Percentiles rank a stretch among this genome's conserved stretches.
phyloP scores from a whole-genome alignment of 2,113 vertebrate genomes.

The Neopipo cinnamomea region DNA sequence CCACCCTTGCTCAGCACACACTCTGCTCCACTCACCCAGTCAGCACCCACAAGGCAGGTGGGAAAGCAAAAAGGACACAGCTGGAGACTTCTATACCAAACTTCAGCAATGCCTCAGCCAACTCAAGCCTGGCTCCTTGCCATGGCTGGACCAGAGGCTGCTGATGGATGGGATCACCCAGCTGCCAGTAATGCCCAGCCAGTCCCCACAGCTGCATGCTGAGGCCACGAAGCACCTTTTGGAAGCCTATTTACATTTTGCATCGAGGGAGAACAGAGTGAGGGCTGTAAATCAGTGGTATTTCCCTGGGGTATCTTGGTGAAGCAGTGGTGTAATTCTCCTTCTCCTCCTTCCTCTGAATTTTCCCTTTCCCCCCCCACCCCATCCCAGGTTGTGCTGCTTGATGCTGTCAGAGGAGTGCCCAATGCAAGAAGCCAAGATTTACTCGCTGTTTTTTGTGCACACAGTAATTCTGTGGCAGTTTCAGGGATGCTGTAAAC shows the following conservation, averaged over 20 bases:
- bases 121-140: background rate
- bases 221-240: background rate
- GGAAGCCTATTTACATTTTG: background rate
- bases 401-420: background rate
- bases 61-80: rapidly evolving
- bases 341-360: background rate
- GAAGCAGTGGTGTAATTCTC: background rate
- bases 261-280: background rate
- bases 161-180: background rate
- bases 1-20: background rate
- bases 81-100: background rate
- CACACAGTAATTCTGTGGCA: background rate
- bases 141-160: background rate
- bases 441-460: background rate
- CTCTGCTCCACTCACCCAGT: background rate
- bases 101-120: background rate
- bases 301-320: background rate
- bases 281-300: background rate
- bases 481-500: constrained; percentile 35
- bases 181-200: background rate
- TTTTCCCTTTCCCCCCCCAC: background rate
- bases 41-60: background rate
- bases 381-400: background rate
- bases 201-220: background rate
- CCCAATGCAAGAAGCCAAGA: background rate